Conservation (phyloP, 2,888 invertebrate genomes). For the Onthophagus sagittarius region DNA sequence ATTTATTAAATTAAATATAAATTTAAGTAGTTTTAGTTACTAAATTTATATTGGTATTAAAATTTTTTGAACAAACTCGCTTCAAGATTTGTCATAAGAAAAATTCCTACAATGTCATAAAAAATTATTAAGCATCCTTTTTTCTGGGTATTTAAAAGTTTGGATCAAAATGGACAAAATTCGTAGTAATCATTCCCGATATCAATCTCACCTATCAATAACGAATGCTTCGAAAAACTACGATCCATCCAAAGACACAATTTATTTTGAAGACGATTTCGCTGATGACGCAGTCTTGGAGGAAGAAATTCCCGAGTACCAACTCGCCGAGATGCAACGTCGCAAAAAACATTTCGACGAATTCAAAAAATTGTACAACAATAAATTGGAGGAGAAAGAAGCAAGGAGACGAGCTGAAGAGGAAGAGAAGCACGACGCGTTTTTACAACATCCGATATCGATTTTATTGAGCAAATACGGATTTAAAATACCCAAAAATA, state of each 20-base stretch:
- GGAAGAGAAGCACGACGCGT: neutral
- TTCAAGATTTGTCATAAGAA: no score
- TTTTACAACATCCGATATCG: neutral
- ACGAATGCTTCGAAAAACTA: neutral
- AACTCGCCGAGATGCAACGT: conserved; percentile 5
- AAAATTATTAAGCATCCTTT: no score
- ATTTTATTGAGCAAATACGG: conserved; percentile 1
- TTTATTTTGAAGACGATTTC: neutral
- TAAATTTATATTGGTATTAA: no score
- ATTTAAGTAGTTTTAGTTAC: no score
- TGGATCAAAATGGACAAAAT: neutral
- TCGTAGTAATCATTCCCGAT: neutral
- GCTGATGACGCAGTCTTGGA: neutral
- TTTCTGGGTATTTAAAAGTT: no score
- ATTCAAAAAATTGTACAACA: conserved; percentile 3
- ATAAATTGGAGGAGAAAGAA: conserved; percentile 4
- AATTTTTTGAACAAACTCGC: no score
- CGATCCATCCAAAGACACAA: neutral
- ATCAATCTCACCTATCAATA: neutral
- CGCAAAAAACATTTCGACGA: conserved; percentile 4
- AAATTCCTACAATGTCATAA: no score
- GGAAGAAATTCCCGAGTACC: neutral
- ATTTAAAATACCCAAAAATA: conserved; percentile 1
- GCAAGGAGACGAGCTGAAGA: neutral
- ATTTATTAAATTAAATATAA: no score